Base-by-base conservation (phyloP, 1,140 invertebrate genomes). In the Drosophila mojavensis region DNA sequence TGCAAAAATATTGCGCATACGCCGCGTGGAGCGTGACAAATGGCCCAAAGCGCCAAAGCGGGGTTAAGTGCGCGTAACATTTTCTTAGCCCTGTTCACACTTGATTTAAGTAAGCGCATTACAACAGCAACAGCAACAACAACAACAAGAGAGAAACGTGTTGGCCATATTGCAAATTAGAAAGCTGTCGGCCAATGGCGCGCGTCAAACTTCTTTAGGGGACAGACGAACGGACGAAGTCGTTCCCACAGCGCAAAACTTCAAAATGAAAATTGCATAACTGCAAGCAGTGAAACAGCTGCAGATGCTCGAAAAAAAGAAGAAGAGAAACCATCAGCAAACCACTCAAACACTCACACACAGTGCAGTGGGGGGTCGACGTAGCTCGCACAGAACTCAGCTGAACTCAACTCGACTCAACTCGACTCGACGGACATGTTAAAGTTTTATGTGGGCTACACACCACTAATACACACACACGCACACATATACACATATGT, bases 251-350 rank as follows among this genome's bases (percentile, higher is more conserved):
- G 56, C 30, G 62, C 80, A 72, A 79, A 80, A 84, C 81, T 83
- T 79, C 60, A 51, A 76, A 80, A 84, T 80, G 73, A 84, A 83
- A 83, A 83, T 84, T 84, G 81, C 81, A 83, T 77, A 83, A 73
- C 81, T 84, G 59, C 81, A 55, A 20, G n/a, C 11, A 9, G 59
- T 53, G 26, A 5, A 55, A 48, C 26, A 55, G 51, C 17, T 17
- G 43, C 43, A 45, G 43, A 6, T 45, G 43, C n/a, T 15, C 4
- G n/a, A 15, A n/a, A 45, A 59, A 39, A 28, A 78, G 50, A 30
- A 43, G 58, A 28, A 26, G 28, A 24, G 5, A 55, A 55, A 63
- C 77, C 62, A 56, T 45, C 39, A 51, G 62, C 33, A 24, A 64
- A 20, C 30, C 39, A 65, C 51, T 24, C 41, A 48, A 48, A 43